A percentile compares a stretch with the other conserved stretches of the same genome.
Conservation (phyloP, 1,140 invertebrate genomes). For the Pollicipes pollicipes region DNA sequence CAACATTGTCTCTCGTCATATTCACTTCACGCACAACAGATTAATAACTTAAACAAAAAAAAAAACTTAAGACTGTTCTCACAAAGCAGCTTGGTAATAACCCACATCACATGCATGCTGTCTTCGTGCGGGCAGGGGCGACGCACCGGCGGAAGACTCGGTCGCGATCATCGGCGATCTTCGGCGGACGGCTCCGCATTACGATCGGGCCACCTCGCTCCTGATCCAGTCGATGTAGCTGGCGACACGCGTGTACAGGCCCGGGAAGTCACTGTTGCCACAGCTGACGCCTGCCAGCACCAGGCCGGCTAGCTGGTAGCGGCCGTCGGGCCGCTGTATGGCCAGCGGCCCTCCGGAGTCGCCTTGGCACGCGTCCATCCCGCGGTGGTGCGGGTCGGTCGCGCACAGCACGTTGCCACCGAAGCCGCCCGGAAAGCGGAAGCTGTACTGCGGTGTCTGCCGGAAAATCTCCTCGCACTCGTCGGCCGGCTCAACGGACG, state of each 20-base stretch:
- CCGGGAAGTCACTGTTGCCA: constrained; percentile 66
- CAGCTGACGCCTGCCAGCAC: constrained; percentile 89
- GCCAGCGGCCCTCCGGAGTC: constrained; percentile 83
- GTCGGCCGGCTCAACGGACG: background rate
- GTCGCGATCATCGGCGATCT: no score
- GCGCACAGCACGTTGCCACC: constrained; percentile 5
- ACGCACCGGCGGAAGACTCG: no score
- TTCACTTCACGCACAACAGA: no score
- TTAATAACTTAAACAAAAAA: no score
- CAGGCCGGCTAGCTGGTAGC: constrained; percentile 73
- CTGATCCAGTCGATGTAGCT: constrained; percentile 77
- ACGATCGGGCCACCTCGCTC: constrained; percentile 26
- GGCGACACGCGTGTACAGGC: constrained; percentile 78
- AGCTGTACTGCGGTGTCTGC: background rate
- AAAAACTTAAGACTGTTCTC: no score
- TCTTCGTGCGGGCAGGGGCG: no score
- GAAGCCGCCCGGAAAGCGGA: background rate
- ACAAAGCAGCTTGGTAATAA: no score
- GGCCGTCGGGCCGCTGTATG: constrained; percentile 56
- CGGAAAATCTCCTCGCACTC: background rate
- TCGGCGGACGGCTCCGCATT: no score
- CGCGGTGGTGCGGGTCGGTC: background rate
- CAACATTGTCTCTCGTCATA: no score
- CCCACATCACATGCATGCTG: no score
- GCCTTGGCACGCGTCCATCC: constrained; percentile 38